Evolutionary conservation across 2,888 invertebrate species (phyloP).

Genomic region (Seladonia tumulorum): DNA sequence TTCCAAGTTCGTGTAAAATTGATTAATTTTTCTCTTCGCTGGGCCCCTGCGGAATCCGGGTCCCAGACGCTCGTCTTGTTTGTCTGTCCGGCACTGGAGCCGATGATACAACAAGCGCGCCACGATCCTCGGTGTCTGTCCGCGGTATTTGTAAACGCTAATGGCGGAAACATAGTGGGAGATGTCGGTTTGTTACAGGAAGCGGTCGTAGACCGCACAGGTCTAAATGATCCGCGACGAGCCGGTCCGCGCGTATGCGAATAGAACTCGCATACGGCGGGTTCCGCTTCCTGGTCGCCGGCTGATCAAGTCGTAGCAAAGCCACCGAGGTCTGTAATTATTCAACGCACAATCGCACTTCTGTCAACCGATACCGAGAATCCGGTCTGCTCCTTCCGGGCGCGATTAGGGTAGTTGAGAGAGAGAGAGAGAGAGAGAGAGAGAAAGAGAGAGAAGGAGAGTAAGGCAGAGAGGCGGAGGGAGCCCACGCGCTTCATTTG

Average conservation of each 20-base stretch:
- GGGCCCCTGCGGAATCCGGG: too few relatives aligned
- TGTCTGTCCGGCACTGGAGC: neutral
- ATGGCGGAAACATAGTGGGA: slow-evolving; percentile 11
- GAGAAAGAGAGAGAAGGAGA: too few relatives aligned
- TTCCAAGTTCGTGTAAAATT: too few relatives aligned
- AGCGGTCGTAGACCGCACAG: neutral
- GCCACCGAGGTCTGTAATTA: slow-evolving; percentile 63
- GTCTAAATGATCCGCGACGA: slow-evolving; percentile 32
- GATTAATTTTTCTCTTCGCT: too few relatives aligned
- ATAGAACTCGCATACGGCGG: slow-evolving; percentile 46
- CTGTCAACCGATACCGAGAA: slow-evolving; percentile 55
- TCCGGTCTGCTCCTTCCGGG: slow-evolving; percentile 44
- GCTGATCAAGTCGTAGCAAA: slow-evolving; percentile 60
- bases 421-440: neutral
- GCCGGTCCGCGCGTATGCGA: slow-evolving; percentile 35
- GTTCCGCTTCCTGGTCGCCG: slow-evolving; percentile 59
- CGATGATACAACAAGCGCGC: neutral
- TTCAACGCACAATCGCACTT: slow-evolving; percentile 69
- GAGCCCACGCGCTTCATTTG: slow-evolving; percentile 71
- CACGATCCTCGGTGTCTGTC: neutral
- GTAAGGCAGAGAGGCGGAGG: neutral
- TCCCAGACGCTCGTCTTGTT: too few relatives aligned
- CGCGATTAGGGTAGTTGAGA: slow-evolving; percentile 52
- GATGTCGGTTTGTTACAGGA: neutral
- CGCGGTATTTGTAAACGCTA: neutral